Evolutionary conservation across 1,140 invertebrate genomes (phyloP), one percentile per base, ranked within the genome.

Genomic region (Telenomus remus): DNA sequence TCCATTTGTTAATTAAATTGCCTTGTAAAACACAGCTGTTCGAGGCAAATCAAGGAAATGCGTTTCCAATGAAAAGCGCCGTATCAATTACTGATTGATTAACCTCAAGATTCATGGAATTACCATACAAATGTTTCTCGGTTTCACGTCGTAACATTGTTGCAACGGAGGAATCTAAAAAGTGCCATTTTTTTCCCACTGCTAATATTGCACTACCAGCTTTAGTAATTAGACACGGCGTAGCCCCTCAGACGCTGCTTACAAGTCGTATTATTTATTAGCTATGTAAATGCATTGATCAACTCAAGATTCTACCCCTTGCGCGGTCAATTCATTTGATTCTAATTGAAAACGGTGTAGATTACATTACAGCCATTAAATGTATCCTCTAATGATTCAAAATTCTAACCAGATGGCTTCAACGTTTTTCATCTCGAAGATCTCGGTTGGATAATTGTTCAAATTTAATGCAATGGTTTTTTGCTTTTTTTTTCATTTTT

Each of bases 281-380:
- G 50, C 47, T 64, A 64, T 55, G 50, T 48, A 47, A 48, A 15
- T 55, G 43, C 51, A 64, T 64, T 54, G 54, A 64, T 64, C 50
- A 64, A 64, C 37, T 1, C 33, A 61, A 60, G 39, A 44, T 51
- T 9, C 42, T 61, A 16, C 51, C 16, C 57, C 46, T 44, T n/a
- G 49, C 39, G 0, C 12, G 19, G 13, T 15, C 39, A 16, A 51
- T 61, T 51, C 11, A 43, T 53, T 60, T 60, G 46, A 64, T 64
- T 50, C 53, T 47, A 64, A 64, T 64, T 64, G 50, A 61, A 37
- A 53, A 54, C 50, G 60, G 61, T 48, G 44, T 16, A 55, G 51
- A 55, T 55, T 55, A 55, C 51, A 65, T 55, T 55, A 50, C 61
- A 8, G 27, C 61, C 48, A 55, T 55, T 49, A 55, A 16, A 6